A percentile compares a stretch with the other conserved stretches of the same genome.
Evolutionary conservation across 2,888 invertebrate species (phyloP).

Genomic region (Cephonodes hylas): DNA sequence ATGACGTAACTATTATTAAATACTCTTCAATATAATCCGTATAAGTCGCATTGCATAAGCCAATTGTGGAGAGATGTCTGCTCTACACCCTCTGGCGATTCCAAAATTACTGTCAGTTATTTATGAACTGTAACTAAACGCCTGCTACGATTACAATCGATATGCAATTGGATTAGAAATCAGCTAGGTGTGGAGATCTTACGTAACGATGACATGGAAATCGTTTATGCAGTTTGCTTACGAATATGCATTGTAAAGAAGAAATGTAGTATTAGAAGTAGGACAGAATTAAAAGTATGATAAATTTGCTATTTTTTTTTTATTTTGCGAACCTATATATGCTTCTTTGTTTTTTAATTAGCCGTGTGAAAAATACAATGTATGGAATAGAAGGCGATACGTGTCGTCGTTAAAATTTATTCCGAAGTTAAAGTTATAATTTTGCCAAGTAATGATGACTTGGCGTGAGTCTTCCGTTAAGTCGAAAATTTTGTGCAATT

Average conservation of each 20-base stretch:
- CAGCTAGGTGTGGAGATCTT: conserved; percentile 50
- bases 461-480: too few species aligned
- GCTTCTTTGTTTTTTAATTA: too few species aligned
- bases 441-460: too few species aligned
- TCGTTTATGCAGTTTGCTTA: background rate
- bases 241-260: background rate
- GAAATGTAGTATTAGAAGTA: background rate
- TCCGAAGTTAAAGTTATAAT: too few species aligned
- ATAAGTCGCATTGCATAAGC: conserved; percentile 4
- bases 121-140: conserved; percentile 8
- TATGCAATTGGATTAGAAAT: conserved; percentile 66
- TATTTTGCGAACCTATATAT: too few species aligned
- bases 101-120: conserved; percentile 12
- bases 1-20: conserved; percentile 2
- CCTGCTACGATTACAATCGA: conserved; percentile 26
- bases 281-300: too few species aligned
- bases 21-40: background rate
- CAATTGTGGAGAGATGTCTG: conserved; percentile 10
- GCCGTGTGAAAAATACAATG: too few species aligned
- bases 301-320: too few species aligned
- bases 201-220: conserved; percentile 37
- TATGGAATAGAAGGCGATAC: too few species aligned
- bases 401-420: too few species aligned
- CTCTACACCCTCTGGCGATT: conserved; percentile 10
- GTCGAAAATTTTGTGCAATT: too few species aligned